Percentiles rank a stretch among this genome's conserved stretches.
Conservation (phyloP, 2,113 vertebrate genomes). For the Phodopus roborovskii region DNA sequence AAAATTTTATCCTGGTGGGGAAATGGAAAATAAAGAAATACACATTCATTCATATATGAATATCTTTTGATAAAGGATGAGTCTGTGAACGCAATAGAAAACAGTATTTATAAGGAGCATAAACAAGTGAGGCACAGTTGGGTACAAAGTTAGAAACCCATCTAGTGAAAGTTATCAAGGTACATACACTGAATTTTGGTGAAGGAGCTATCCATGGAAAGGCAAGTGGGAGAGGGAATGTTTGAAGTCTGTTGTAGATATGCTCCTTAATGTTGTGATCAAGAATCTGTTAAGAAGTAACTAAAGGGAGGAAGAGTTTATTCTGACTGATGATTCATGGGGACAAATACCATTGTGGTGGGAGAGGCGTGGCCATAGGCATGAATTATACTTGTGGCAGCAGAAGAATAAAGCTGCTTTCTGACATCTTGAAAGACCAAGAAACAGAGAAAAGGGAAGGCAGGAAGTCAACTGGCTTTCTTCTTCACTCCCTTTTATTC, state of each 20-base stretch:
- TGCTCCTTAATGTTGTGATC: background rate
- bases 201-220: background rate
- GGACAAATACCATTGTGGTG: rapidly evolving
- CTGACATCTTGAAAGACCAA: background rate
- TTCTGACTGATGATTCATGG: no score
- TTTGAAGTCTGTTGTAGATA: no score
- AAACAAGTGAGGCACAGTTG: background rate
- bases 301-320: background rate
- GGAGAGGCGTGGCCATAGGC: background rate
- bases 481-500: background rate
- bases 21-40: background rate
- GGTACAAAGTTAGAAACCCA: no score
- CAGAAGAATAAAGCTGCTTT: background rate
- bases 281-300: background rate
- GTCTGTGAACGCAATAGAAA: background rate
- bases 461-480: background rate
- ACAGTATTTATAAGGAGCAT: background rate
- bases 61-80: slow-evolving; percentile 5
- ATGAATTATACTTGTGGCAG: no score
- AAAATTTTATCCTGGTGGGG: background rate
- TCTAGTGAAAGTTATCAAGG: no score
- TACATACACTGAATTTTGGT: background rate
- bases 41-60: background rate
- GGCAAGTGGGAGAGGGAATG: background rate
- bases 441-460: background rate